Evolutionary conservation across 2,888 invertebrate species (phyloP).

Genomic region (Graphium colonna): DNA sequence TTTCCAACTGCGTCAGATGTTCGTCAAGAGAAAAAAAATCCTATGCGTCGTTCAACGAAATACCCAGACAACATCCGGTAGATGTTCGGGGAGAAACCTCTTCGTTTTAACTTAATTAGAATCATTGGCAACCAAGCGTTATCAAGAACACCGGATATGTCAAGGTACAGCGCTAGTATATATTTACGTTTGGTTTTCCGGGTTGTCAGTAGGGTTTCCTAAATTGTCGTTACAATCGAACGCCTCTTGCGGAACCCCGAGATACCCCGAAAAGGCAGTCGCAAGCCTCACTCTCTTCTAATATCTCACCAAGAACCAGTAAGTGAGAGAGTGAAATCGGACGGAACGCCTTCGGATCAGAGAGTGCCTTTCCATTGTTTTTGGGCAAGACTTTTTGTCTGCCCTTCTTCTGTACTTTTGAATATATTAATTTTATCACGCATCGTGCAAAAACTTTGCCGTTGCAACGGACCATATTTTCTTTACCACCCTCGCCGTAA

Average conservation of each 20-base stretch:
- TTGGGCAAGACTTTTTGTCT: not conserved
- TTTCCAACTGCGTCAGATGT: too few relatives aligned
- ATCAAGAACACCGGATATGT: not conserved
- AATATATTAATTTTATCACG: not conserved
- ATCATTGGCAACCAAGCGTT: not conserved
- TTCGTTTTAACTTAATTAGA: too few relatives aligned
- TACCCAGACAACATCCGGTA: not conserved
- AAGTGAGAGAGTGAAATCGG: conserved; percentile 11
- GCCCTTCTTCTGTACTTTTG: not conserved
- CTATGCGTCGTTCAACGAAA: not conserved
- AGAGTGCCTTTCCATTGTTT: not conserved
- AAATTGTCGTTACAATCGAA: conserved; percentile 34
- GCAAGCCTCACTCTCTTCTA: not conserved
- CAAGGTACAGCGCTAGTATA: conserved; percentile 26
- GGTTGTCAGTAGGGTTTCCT: not conserved
- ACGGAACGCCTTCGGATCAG: conserved; percentile 21
- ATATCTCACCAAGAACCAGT: not conserved
- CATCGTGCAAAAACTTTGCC: conserved; percentile 18
- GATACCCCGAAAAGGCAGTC: not conserved
- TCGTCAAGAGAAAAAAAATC: too few relatives aligned
- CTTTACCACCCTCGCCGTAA: conserved; percentile 28
- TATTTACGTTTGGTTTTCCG: conserved; percentile 13
- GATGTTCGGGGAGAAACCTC: not conserved
- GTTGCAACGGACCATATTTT: conserved; percentile 25
- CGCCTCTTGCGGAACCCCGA: conserved; percentile 3